Base-by-base conservation (phyloP, 2,888 invertebrate species). In the Hyles lineata region DNA sequence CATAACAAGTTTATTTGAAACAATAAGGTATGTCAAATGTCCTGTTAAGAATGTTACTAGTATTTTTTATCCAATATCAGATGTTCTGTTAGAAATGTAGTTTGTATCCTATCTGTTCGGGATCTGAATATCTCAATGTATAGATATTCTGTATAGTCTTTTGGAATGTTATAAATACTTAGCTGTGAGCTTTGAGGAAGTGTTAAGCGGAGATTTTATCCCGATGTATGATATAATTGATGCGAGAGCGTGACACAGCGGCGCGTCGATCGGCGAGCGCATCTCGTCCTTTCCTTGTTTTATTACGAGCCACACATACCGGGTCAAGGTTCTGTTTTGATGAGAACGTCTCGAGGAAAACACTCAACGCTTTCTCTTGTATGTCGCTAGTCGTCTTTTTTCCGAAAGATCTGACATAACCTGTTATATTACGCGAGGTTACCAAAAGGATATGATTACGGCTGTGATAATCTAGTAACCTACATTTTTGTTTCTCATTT, bases 301-400 rank as follows among this genome's bases (percentile, higher is more conserved):
- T 82, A 80, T 86, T 83, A 84, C 81, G 82, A 85, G 76, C 79
- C 74, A 81, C 79, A 80, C 80, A 83, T 87, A 87, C 86, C 86
- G 85, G 91, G 93, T 92, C 93, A 92, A 92, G 92, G 93, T 88
- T 88, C 79, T 90, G 89, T 90, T 89, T 89, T 89, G 89, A 90
- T 90, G 85, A 82, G 81, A 78, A 76, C 77, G 84, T 85, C 85
- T 87, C 82, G 83, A 86, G 86, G 88, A 88, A 89, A 89, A 86
- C 77, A 77, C 78, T 79, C 73, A 75, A 75, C 74, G 77, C 79
- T 78, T 81, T 84, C 82, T 82, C 79, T 79, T 81, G 82, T 79
- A 74, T 70, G 74, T 75, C 23, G 70, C 55, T 43, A 43, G 43
- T 58, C 72, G 25, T 58, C n/a, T 32, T 63, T 35, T 70, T 58